Conservation (phyloP, 2,113 vertebrate genomes). For the Oreotrochilus melanogaster region DNA sequence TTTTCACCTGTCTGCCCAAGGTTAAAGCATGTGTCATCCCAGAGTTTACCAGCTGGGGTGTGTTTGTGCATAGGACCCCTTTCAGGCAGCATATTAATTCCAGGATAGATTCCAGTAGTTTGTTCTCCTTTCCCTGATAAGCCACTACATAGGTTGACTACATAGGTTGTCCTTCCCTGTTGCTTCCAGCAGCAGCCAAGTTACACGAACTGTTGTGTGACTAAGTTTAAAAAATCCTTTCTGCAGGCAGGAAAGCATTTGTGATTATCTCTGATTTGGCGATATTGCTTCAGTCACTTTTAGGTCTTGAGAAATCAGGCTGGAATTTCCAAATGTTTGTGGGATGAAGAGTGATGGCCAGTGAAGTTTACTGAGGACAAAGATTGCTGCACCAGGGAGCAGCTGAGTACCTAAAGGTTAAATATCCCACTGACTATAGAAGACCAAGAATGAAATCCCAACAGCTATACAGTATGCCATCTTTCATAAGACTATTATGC, state of each 20-base stretch:
- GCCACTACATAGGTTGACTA: fast-evolving
- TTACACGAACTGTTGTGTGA: not conserved
- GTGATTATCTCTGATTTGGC: not conserved
- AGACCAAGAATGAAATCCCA: not conserved
- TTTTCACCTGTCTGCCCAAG: not conserved
- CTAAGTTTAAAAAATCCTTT: not conserved
- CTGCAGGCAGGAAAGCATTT: not conserved
- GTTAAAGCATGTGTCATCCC: not conserved
- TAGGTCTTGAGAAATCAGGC: slow-evolving; percentile 32
- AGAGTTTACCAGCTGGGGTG: not conserved
- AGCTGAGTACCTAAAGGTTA: slow-evolving; percentile 8
- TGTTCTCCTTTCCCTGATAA: not conserved
- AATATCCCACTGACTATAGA: not conserved
- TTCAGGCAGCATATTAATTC: not conserved
- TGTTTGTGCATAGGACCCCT: too few relatives aligned
- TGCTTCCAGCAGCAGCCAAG: not conserved
- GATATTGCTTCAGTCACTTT: slow-evolving; percentile 33
- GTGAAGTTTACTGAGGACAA: slow-evolving; percentile 16
- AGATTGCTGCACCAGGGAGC: not conserved
- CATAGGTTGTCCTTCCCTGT: not conserved
- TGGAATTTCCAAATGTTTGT: slow-evolving; percentile 22
- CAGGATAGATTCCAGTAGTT: not conserved
- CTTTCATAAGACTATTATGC: slow-evolving; percentile 43
- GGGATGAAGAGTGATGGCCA: not conserved
- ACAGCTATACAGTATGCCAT: not conserved